Evolutionary conservation across 2,797 vertebrate species (phyloP), one percentile per base, ranked within the genome.

Genomic region (Hippoglossus hippoglossus): DNA sequence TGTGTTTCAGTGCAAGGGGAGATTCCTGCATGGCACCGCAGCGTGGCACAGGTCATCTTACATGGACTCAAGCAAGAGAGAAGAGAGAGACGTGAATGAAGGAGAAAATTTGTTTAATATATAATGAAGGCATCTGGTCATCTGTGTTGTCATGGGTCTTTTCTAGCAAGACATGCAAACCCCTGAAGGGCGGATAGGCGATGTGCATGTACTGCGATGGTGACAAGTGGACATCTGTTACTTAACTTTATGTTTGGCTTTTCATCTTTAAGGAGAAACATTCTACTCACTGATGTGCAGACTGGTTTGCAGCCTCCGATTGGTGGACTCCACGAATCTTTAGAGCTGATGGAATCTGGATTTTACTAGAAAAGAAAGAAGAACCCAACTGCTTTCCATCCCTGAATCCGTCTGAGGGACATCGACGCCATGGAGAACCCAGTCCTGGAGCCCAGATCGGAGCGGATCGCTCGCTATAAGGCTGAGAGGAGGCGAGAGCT

Each of bases 401-500:
- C 44, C 72, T 82, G 46, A 81, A 44, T 78, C 53, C 25, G 57
- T 80, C 59, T 41, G 52, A 84, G 59, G 61, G 34, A 73, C 73
- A 91, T 88, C 82, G 87, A 93, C 6, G 34, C 68, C 9, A 77
- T 93, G 82, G 94, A 95, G 79, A 92, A 87, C 77, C 79, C 83
- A 0, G 84, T 76, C 22, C 83, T 89, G 79, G 94, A 95, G 85
- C 88, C 94, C 68, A 88, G 94, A 60, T 91, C 94, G 0, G 95
- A 94, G 82, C 90, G 94, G 44, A 95, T 95, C 1, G 94, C 94
- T 57, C 93, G 94, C 47, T 95, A 95, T 66, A 96, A 95, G 85
- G 93, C 94, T 0, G 95, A 95, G 82, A 90, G 95, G 80, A 86
- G 94, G 75, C 80, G 94, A 63, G 94, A 95, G 56, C 89, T 95